Evolutionary conservation across 2,113 vertebrate genomes (phyloP), one percentile per base, ranked within the genome.

Genomic region (Erythrocercus mccallii): DNA sequence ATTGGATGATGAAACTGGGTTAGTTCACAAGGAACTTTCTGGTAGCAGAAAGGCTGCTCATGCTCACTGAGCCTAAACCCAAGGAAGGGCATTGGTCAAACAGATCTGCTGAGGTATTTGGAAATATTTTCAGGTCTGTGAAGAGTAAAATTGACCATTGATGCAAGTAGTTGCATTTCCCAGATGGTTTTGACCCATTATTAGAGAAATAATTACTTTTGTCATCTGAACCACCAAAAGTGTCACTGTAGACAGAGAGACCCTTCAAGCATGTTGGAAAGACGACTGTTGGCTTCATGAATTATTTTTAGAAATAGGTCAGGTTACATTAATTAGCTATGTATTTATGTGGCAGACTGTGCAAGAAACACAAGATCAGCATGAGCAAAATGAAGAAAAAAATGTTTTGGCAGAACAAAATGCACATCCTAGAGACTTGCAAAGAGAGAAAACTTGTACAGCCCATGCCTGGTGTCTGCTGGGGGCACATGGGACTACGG

Each of bases 401-500:
- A 72, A 35, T 40, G 27, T 10, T 85, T 72, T 50, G 61, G 17
- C 58, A 45, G 16, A 15, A 40, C 9, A 21, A 11, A 20, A 6
- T 47, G 16, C 38, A 53, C 5, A 53, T n/a, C 27, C 38, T 42
- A 33, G 30, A 79, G 50, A 28, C 33, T 45, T n/a, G 25, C 31
- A 33, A 56, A 56, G 37, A 53, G 10, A 64, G 33, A 22, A 70
- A 28, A 10, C 15, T 23, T 19, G 15, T 10, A 12, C 11, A 64
- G n/a, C 18, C 42, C 19, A 16, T 31, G n/a, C 20, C 48, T 24
- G 27, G 18, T 33, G 33, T 35, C 74, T 68, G 51, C 53, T 31
- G 31, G 12, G 15, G 51, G 12, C 0, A 0, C 13, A 2, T 1
- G 5, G n/a, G 6, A 24, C 31, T 9, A 2, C 1, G 15, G 53